These are phyloP conservation scores for Polyommatus iphigenia DNA, from an alignment of 2,888 invertebrate genomes.

Conservation along the genomic window DNA sequence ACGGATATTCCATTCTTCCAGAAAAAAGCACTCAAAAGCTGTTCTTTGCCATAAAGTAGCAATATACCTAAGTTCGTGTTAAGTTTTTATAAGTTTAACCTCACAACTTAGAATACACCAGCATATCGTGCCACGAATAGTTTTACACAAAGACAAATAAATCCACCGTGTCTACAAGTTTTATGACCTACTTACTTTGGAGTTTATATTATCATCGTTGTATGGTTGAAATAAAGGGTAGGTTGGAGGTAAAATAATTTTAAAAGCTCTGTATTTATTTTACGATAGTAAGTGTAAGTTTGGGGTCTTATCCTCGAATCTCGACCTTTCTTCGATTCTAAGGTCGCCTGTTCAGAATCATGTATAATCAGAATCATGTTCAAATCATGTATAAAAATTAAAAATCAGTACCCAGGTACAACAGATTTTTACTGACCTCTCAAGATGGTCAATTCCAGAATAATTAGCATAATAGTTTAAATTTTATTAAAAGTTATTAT, in stretches of 20 bases:
- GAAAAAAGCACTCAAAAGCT: neutral
- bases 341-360: neutral
- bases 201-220: neutral
- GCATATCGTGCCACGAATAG: neutral
- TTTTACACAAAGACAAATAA: conserved; percentile 17
- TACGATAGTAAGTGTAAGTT: neutral
- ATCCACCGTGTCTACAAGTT: neutral
- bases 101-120: neutral
- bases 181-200: neutral
- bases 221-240: neutral
- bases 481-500: too few species aligned
- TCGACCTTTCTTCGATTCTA: neutral
- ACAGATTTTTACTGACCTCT: too few species aligned
- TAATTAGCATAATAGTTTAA: too few species aligned
- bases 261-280: neutral
- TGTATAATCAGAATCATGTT: too few species aligned
- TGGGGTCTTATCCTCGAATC: neutral
- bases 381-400: too few species aligned
- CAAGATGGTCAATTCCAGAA: too few species aligned
- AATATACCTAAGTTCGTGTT: neutral
- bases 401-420: too few species aligned
- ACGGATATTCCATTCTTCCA: too few species aligned
- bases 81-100: neutral
- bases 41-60: neutral
- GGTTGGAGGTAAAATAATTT: neutral